Conservation (phyloP, 2,113 vertebrate species). For the Fulmarus glacialis region DNA sequence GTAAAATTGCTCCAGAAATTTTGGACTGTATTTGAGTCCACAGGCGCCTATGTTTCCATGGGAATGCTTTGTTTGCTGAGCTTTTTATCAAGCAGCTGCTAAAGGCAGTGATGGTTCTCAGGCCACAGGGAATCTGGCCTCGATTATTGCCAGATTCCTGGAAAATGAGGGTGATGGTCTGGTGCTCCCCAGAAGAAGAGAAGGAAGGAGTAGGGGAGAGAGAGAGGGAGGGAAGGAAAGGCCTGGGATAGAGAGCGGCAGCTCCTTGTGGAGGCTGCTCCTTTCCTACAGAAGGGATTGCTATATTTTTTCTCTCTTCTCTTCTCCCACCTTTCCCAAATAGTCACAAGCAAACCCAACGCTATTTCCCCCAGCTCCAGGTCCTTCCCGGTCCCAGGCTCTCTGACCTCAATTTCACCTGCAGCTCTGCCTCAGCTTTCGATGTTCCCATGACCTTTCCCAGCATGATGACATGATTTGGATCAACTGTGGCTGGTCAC, state of each 20-base stretch:
- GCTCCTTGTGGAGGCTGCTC: background rate
- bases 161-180: background rate
- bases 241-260: background rate
- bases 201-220: background rate
- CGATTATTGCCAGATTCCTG: background rate
- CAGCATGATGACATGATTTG: background rate
- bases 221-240: fast-evolving
- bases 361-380: background rate
- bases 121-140: background rate
- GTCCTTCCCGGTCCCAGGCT: background rate
- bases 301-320: background rate
- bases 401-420: background rate
- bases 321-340: background rate
- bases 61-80: background rate
- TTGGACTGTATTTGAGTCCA: background rate
- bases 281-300: background rate
- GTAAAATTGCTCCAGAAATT: constrained; percentile 9
- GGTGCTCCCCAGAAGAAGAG: background rate
- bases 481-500: background rate
- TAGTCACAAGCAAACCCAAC: background rate
- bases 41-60: background rate
- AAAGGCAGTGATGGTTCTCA: background rate
- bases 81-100: background rate
- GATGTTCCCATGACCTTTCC: background rate
- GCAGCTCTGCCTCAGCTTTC: background rate